These are phyloP conservation scores for Todiramphus saurophagus DNA, from an alignment of 2,113 vertebrate species.

Conservation along the genomic window DNA sequence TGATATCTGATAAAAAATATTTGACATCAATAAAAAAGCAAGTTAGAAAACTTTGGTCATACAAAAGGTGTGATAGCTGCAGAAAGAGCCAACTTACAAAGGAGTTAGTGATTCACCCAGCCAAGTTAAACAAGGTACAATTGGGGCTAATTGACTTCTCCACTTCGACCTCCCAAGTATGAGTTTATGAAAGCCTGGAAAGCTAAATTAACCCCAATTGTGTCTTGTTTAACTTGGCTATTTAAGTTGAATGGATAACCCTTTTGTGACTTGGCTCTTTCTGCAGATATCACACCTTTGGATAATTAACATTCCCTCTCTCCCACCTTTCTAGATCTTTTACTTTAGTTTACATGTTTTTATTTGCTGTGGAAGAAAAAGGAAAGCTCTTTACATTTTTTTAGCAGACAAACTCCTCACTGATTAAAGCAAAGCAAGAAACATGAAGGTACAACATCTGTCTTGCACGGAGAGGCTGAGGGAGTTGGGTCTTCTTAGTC, in stretches of 20 bases:
- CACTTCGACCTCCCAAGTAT: constrained; percentile 60
- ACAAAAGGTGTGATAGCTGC: constrained; percentile 60
- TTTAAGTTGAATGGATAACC: constrained; percentile 27
- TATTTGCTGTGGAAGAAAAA: background rate
- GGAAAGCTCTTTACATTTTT: background rate
- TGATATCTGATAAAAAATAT: constrained; percentile 21
- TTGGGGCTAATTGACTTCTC: constrained; percentile 42
- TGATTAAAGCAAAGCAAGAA: background rate
- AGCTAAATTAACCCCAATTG: constrained; percentile 57
- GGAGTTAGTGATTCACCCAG: constrained; percentile 5
- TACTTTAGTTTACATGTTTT: background rate
- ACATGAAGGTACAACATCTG: background rate
- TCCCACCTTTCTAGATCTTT: background rate
- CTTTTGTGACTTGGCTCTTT: constrained; percentile 28
- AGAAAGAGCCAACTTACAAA: constrained; percentile 39
- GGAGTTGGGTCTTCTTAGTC: too few relatives aligned
- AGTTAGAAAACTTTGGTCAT: background rate
- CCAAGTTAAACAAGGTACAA: constrained; percentile 64
- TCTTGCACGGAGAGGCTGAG: too few relatives aligned
- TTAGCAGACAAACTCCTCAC: background rate
- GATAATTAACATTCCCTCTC: background rate
- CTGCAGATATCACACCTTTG: constrained; percentile 26
- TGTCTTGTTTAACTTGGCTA: constrained; percentile 57
- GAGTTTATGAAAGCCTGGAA: constrained; percentile 47
- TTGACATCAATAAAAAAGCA: background rate